A percentile compares a stretch with the other conserved stretches of the same genome.
Conservation (phyloP, 2,797 vertebrate species). For the Dendrocincla fuliginosa region DNA sequence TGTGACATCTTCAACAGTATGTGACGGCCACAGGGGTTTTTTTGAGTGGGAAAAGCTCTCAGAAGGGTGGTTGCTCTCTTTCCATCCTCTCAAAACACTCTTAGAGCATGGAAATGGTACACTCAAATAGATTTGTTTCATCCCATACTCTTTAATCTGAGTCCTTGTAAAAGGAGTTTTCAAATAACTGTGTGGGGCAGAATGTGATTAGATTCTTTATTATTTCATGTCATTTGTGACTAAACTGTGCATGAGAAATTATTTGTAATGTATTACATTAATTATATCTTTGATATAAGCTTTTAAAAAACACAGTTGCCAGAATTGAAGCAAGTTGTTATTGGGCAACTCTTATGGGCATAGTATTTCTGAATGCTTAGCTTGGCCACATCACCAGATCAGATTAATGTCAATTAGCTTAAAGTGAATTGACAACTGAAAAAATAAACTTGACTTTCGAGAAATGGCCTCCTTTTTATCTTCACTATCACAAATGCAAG, state of each 20-base stretch:
- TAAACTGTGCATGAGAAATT: not conserved
- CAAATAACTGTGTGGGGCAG: not conserved
- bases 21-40: not conserved
- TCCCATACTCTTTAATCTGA: not conserved
- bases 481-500: not conserved
- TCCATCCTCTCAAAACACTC: not conserved
- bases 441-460: not conserved
- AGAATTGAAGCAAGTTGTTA: not conserved
- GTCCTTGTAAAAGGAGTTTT: not conserved
- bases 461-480: not conserved
- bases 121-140: not conserved
- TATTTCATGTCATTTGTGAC: not conserved
- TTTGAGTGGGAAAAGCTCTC: not conserved
- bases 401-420: not conserved
- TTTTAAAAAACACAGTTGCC: not conserved
- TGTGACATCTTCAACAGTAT: not conserved
- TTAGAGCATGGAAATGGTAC: not conserved
- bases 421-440: not conserved
- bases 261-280: not conserved
- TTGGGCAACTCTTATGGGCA: not conserved
- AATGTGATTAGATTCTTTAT: not conserved
- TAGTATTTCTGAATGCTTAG: not conserved
- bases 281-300: not conserved
- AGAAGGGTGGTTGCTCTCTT: not conserved
- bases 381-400: not conserved